Evolutionary conservation across 37 sponge, comb jelly and placozoan genomes (phyloP).

Genomic region (Haliclona indistincta): DNA sequence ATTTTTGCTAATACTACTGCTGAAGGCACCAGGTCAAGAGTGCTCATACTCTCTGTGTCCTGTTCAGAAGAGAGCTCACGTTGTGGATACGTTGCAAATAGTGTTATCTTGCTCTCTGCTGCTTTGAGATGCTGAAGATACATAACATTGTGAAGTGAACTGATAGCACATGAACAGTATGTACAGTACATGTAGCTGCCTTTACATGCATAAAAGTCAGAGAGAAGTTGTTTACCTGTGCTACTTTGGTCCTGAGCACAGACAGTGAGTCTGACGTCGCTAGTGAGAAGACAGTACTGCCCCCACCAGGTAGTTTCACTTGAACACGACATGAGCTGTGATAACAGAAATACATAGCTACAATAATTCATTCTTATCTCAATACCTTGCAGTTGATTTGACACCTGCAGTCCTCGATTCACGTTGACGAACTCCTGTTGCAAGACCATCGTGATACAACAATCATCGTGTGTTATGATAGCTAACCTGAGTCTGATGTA

Average conservation of each 20-base stretch:
- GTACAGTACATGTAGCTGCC: no score
- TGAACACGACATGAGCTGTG: slow-evolving; percentile 43
- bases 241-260: slow-evolving; percentile 16
- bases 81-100: slow-evolving; percentile 45
- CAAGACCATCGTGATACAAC: no score
- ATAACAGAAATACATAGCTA: background rate
- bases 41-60: slow-evolving; percentile 29
- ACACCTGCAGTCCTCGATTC: slow-evolving; percentile 9
- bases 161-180: no score
- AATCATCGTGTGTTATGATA: no score
- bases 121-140: slow-evolving; percentile 25
- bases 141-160: no score
- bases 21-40: slow-evolving; percentile 56
- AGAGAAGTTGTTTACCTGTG: slow-evolving; percentile 15
- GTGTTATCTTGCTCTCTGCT: background rate
- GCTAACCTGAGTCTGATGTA: background rate
- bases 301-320: slow-evolving; percentile 31
- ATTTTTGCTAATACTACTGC: slow-evolving; percentile 50
- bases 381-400: no score
- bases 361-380: no score
- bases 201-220: background rate
- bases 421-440: no score
- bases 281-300: slow-evolving; percentile 28
- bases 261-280: slow-evolving; percentile 13
- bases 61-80: slow-evolving; percentile 32